Evolutionary conservation across 2,797 vertebrate species (phyloP), one percentile per base, ranked within the genome.

Genomic region (Ctenochaetus hawaiiensis): DNA sequence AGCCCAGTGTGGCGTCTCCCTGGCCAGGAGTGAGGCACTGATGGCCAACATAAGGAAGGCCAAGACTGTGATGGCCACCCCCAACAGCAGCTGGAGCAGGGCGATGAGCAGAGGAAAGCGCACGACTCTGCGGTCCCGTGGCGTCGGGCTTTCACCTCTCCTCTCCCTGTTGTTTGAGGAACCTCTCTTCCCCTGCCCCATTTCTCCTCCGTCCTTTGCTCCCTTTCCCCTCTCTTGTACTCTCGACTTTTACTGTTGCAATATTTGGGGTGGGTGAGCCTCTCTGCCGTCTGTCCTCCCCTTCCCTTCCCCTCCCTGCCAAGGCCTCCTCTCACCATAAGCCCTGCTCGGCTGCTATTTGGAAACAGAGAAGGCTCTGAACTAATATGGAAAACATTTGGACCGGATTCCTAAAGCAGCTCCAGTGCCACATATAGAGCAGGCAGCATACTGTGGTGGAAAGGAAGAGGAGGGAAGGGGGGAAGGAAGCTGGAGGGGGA

Each of bases 381-480:
- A 97, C 97, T 98, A 98, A 98, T 98, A 97, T 97, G 98, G 98
- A 97, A 98, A 99, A 95, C 95, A 96, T 97, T 97, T 95, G 94
- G 95, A 96, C 94, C 90, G 81, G 95, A 95, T 95, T 94, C 92
- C 92, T 90, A 86, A 26, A 92, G 92, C 94, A 81, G 94, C 90
- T 91, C 83, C 90, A 90, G 94, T 93, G 96, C 97, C 97, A 95
- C 96, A 94, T 96, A 95, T 96, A 96, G 96, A 95, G 93, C 85
- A 84, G 83, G 87, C 89, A 84, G 92, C 84, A 85, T 82, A 90
- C 70, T 87, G 87, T 90, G 83, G 78, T 78, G 81, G 65, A 62
- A 71, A 81, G 75, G 81, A 83, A 84, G 78, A 85, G 78, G 66
- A 87, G 86, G 79, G 76, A 77, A 81, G 64, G 75, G 81, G 65